phyloP scores from a whole-genome alignment of 2,888 invertebrate species.

The Eurytoma adleriae region DNA sequence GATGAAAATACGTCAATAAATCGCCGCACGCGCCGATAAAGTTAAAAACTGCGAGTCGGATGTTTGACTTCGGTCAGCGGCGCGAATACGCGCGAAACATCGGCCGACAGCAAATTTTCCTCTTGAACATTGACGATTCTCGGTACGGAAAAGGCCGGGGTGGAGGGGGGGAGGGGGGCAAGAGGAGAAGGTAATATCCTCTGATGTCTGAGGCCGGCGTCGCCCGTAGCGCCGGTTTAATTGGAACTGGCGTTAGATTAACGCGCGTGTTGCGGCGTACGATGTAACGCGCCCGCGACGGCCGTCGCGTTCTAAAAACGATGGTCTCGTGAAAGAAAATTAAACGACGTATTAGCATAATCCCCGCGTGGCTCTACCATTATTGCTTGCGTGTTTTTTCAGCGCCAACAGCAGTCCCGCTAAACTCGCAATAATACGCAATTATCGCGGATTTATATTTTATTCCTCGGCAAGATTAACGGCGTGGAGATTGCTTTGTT shows the following conservation, averaged over 20 bases:
- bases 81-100: background rate
- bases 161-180: background rate
- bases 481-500: too few species aligned
- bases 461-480: too few species aligned
- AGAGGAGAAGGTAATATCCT: conserved; percentile 25
- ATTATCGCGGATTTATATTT: too few species aligned
- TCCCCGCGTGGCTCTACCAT: background rate
- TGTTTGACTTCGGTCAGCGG: too few species aligned
- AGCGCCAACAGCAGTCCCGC: background rate
- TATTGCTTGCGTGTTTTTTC: background rate
- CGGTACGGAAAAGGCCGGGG: background rate
- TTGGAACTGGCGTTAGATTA: conserved; percentile 59
- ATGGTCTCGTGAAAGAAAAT: conserved; percentile 19
- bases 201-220: conserved; percentile 33
- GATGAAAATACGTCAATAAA: background rate
- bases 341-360: conserved; percentile 21
- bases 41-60: too few species aligned
- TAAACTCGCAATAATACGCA: too few species aligned
- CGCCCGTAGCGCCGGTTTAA: conserved; percentile 40
- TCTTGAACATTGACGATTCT: conserved; percentile 5
- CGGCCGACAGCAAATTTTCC: conserved; percentile 3
- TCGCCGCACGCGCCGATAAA: too few species aligned
- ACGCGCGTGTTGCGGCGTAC: conserved; percentile 54
- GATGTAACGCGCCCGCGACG: background rate
- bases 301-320: background rate